Base-by-base conservation (phyloP, 1,140 invertebrate species). In the Drosophila arawakana region DNA sequence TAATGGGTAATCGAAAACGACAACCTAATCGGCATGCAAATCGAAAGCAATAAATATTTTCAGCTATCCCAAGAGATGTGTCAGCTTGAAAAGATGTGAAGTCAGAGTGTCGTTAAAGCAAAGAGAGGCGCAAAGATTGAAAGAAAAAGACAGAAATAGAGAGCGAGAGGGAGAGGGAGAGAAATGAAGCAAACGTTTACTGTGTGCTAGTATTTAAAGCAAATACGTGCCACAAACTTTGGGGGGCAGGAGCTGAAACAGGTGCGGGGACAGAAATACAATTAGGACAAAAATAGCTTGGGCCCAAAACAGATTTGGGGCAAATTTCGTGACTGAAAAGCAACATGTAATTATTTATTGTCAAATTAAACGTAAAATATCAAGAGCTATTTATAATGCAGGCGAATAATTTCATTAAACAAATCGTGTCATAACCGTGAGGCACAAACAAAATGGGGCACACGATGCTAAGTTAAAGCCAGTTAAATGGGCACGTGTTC, bases 321-420 rank as follows among this genome's bases (percentile, higher is more conserved):
- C 10, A 41, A 8, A 66, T 58, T 58, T 37, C 62, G 55, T 68
- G 60, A 62, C 62, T 55, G 61, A 43, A 21, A 50, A 76, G 43
- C 34, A 47, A 55, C 73, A 84, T 80, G 71, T 62, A 84, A 84
- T 84, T 75, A 80, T 84, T 84, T 84, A 84, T 78, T 78, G 69
- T 68, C 81, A 80, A 84, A 84, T 84, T 78, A 84, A 84, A 84
- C 73, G 59, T 66, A 75, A 84, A 84, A 84, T 78, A 78, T 80
- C 69, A 83, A 80, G 80, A 77, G 77, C 75, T 73, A 34, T 69
- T 61, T 71, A 49, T 69, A 60, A 80, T 65, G 65, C 62, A 76
- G 57, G 73, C 62, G 55, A 43, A 70, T 80, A 65, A 83, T 79
- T 73, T 73, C 47, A 77, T 80, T 77, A 77, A 74, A 59, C 50